Evolutionary conservation across 2,797 vertebrate genomes (phyloP).

Genomic region (Microctenopoma lineatum): DNA sequence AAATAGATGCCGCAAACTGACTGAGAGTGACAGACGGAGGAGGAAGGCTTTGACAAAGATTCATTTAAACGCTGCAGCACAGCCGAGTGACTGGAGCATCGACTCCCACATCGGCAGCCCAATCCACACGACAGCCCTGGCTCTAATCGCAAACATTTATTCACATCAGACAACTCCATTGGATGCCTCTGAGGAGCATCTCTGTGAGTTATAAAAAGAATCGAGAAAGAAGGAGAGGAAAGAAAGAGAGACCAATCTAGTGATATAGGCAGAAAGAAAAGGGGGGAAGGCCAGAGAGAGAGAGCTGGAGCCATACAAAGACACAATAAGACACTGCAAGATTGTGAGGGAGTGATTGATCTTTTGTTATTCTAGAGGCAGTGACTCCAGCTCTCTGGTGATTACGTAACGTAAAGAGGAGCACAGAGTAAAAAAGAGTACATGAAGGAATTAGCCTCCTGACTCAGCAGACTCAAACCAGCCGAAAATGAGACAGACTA

Average conservation of each 20-base stretch:
- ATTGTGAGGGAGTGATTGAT: conserved; percentile 23
- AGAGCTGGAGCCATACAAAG: conserved; percentile 18
- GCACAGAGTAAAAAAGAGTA: neutral
- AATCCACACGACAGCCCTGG: conserved; percentile 62
- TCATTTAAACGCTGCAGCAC: conserved; percentile 62
- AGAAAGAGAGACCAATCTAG: conserved; percentile 35
- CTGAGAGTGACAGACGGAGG: conserved; percentile 64
- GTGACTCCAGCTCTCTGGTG: conserved; percentile 29
- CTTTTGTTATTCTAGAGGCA: conserved; percentile 40
- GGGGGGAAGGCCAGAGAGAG: conserved; percentile 35
- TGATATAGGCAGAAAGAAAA: conserved; percentile 18
- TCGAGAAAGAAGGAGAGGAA: conserved; percentile 36
- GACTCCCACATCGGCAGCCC: conserved; percentile 58
- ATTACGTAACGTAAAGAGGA: conserved; percentile 32
- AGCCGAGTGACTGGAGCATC: conserved; percentile 37
- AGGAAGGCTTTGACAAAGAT: conserved; percentile 57
- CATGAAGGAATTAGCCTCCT: conserved; percentile 12
- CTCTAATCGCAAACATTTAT: conserved; percentile 81
- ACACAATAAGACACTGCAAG: conserved; percentile 12
- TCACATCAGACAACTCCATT: conserved; percentile 73
- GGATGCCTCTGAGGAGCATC: conserved; percentile 61
- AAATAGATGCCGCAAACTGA: conserved; percentile 70
- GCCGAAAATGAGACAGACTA: conserved; percentile 8
- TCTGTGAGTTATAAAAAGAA: conserved; percentile 64
- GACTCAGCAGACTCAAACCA: conserved; percentile 22